These are phyloP conservation scores for Morpho deidamia DNA, from an alignment of 2,888 invertebrate species.

Conservation along the genomic window DNA sequence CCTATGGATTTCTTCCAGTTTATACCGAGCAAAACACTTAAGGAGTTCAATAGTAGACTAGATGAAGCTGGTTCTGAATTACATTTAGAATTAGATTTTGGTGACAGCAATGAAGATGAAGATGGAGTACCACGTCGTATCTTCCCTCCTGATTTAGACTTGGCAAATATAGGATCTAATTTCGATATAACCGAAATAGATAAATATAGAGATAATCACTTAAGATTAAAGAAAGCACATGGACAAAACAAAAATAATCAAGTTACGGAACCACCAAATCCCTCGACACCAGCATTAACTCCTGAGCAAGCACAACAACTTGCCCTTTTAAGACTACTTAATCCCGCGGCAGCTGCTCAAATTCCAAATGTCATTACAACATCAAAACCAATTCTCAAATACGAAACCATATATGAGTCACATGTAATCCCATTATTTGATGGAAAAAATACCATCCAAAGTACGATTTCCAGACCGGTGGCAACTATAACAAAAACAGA, in stretches of 20 bases:
- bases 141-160: constrained; percentile 82
- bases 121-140: constrained; percentile 67
- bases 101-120: constrained; percentile 85
- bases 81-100: constrained; percentile 91
- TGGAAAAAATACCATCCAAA: constrained; percentile 85
- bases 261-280: constrained; percentile 70
- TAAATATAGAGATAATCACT: constrained; percentile 78
- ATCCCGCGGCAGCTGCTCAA: constrained; percentile 82
- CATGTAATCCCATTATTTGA: constrained; percentile 88
- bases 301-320: constrained; percentile 87
- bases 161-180: constrained; percentile 85
- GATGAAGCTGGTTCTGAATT: constrained; percentile 94
- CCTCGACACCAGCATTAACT: constrained; percentile 73
- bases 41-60: constrained; percentile 91
- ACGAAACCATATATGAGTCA: constrained; percentile 89
- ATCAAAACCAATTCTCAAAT: constrained; percentile 85
- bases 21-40: constrained; percentile 89
- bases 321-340: constrained; percentile 84
- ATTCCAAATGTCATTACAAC: constrained; percentile 86
- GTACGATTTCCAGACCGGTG: constrained; percentile 87
- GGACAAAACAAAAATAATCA: constrained; percentile 66
- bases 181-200: constrained; percentile 85
- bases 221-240: constrained; percentile 69
- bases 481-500: constrained; percentile 89
- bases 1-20: constrained; percentile 93